These are phyloP conservation scores for Pollachius pollachius DNA, from an alignment of 2,113 vertebrate species.

Conservation along the genomic window DNA sequence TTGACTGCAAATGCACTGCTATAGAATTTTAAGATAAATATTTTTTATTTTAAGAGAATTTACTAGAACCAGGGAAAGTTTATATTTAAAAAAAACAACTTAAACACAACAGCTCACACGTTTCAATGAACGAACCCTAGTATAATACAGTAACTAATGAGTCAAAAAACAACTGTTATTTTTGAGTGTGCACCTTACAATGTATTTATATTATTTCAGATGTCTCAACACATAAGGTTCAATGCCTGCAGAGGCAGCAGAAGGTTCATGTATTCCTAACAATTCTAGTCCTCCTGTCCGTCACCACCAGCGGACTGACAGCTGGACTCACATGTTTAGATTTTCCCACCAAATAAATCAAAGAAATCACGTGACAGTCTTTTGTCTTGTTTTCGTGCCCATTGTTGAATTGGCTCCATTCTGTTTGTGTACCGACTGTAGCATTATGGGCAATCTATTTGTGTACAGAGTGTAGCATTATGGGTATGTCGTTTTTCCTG, in stretches of 20 bases:
- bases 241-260: background rate
- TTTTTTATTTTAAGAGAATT: too few species aligned
- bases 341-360: slow-evolving; percentile 64
- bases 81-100: too few species aligned
- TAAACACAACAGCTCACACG: too few species aligned
- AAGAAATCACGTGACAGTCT: slow-evolving; percentile 36
- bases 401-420: background rate
- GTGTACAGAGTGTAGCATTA: too few species aligned
- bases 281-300: slow-evolving; percentile 3
- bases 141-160: too few species aligned
- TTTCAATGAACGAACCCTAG: too few species aligned
- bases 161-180: slow-evolving; percentile 10
- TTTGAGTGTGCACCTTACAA: slow-evolving; percentile 22
- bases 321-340: slow-evolving; percentile 41
- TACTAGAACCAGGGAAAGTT: too few species aligned
- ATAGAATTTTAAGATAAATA: too few species aligned
- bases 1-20: too few species aligned
- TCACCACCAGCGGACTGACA: slow-evolving; percentile 32
- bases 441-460: too few species aligned
- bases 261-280: background rate
- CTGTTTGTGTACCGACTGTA: background rate
- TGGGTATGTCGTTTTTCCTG: too few species aligned
- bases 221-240: background rate
- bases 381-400: slow-evolving; percentile 20
- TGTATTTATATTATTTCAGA: slow-evolving; percentile 32